phyloP scores from a whole-genome alignment of 2,113 vertebrate genomes.

The Neodontobutis hainanensis region DNA sequence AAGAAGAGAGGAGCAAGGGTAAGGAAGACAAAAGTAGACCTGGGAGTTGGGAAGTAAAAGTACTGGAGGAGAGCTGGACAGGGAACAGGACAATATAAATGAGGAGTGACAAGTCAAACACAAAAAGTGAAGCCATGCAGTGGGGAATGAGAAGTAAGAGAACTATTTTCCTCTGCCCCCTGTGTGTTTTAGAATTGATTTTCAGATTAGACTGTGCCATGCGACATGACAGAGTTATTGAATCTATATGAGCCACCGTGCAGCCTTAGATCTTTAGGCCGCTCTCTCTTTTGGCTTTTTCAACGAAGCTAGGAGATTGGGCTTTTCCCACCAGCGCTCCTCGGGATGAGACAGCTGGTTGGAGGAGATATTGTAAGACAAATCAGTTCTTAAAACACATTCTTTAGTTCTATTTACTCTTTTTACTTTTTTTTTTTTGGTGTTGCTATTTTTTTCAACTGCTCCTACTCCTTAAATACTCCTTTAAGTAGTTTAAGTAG shows the following conservation, averaged over 20 bases:
- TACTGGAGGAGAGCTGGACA: background rate
- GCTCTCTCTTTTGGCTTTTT: background rate
- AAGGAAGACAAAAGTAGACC: constrained; percentile 22
- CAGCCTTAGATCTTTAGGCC: constrained; percentile 1
- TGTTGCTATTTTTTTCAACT: background rate
- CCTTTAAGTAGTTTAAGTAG: no score
- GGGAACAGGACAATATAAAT: constrained; percentile 10
- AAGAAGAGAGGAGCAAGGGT: constrained; percentile 6
- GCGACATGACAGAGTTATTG: constrained; percentile 6
- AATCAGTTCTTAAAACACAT: constrained; percentile 7
- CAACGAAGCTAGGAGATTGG: background rate
- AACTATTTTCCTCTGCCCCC: background rate
- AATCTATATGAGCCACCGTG: background rate
- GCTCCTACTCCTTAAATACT: no score
- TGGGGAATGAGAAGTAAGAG: background rate
- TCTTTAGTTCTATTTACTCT: background rate
- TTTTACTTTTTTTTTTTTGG: no score
- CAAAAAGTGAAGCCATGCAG: background rate
- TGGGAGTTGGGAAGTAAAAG: constrained; percentile 9
- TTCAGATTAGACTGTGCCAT: constrained; percentile 8
- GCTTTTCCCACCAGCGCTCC: background rate
- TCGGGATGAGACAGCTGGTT: constrained; percentile 1
- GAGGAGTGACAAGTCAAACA: background rate
- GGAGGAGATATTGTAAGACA: constrained; percentile 5
- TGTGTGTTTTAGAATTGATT: constrained; percentile 10